These are phyloP conservation scores for Podarcis muralis DNA, from an alignment of 2,113 vertebrate species.

Conservation along the genomic window DNA sequence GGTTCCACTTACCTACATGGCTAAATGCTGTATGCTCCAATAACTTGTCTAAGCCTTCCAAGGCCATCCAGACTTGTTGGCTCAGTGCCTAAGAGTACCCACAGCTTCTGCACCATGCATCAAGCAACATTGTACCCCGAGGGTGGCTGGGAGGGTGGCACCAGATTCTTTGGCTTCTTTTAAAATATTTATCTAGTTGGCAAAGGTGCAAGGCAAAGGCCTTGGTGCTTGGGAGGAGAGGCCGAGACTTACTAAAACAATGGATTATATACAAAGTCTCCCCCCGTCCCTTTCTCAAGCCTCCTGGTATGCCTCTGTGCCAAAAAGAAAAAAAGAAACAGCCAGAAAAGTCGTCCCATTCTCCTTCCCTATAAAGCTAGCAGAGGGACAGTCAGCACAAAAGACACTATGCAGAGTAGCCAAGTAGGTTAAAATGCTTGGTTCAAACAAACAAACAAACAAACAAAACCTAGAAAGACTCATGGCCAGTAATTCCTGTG, in stretches of 20 bases:
- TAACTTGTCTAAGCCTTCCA: neutral
- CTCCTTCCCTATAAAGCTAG: neutral
- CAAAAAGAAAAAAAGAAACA: neutral
- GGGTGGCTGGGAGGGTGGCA: neutral
- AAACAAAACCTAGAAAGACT: neutral
- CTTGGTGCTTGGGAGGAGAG: neutral
- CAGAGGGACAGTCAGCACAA: neutral
- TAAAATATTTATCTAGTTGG: neutral
- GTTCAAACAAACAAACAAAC: too few relatives aligned
- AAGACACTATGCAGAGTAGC: neutral
- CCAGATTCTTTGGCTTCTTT: neutral
- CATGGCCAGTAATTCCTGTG: neutral
- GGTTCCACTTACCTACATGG: neutral
- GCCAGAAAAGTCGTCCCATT: neutral
- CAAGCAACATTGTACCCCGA: neutral
- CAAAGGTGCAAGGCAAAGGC: neutral
- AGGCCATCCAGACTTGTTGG: neutral
- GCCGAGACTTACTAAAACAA: neutral
- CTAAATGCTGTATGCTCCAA: neutral
- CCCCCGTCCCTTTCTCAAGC: neutral
- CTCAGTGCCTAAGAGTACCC: neutral
- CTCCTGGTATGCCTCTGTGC: neutral
- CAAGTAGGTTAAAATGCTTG: neutral
- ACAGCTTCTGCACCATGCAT: too few relatives aligned
- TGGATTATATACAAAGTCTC: neutral